Base-by-base conservation (phyloP, 53 echinoderm and acorn worm genomes). In the Paracentrotus lividus region DNA sequence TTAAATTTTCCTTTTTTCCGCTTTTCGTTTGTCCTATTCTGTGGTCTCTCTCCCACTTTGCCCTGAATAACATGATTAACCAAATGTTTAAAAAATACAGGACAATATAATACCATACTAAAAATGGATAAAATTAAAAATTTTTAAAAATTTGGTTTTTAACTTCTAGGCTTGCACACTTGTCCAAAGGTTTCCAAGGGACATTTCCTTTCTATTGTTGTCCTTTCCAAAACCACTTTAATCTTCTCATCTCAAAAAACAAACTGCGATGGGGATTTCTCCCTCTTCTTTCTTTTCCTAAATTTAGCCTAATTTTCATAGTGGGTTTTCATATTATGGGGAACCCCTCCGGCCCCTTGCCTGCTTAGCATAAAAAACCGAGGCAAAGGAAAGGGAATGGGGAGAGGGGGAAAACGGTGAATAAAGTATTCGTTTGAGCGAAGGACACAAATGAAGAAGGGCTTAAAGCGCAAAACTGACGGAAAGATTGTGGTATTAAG, bases 401-500 rank as follows among this genome's bases (percentile, higher is more conserved):
- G 47, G 13, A 45, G 81, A 81, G 81, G n/a, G n/a, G 47, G 81
- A 27, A 8, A 81, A 81, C 47, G 27, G 81, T 23, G 15, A 72
- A 47, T 81, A 47, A 81, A 47, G 47, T 45, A 45, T 45, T 81
- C 81, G 81, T 44, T n/a, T 81, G 81, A 81, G 14, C 4, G 81
- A 18, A 81, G 89, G 43, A 89, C 89, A n/a, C n/a, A n/a, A 90
- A 90, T 90, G 53, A 49, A n/a, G n/a, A 52, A 18, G 47, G 32
- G 68, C 90, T 90, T 29, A 49, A 27, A 53, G 91, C 91, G n/a
- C n/a, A n/a, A n/a, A 90, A 75, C 72, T 90, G 91, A 90, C 58
- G n/a, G 45, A 33, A 65, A 66, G 24, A 24, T 24, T 64, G 16
- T 52, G 88, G 91, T 69, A 69, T 90, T 72, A 90, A 38, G 75